Percentiles rank a stretch among this genome's conserved stretches.
These are phyloP conservation scores for Sarcophaga variegata DNA, from an alignment of 2,888 invertebrate species.

Conservation along the genomic window DNA sequence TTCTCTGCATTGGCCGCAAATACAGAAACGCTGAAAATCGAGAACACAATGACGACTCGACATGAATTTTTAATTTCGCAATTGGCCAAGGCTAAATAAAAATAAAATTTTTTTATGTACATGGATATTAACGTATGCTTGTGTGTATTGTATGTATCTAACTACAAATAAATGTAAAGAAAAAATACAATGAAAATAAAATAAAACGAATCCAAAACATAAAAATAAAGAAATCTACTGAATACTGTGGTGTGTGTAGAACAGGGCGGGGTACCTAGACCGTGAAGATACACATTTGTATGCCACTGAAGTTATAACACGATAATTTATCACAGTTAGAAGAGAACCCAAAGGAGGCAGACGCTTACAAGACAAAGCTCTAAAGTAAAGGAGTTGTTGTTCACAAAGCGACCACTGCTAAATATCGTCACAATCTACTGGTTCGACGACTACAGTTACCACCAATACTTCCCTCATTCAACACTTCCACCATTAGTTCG, in stretches of 20 bases:
- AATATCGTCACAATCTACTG: conserved; percentile 27
- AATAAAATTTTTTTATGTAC: background rate
- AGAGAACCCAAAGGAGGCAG: conserved; percentile 35
- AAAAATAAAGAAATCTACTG: conserved; percentile 47
- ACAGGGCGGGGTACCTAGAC: conserved; percentile 44
- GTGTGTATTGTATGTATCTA: background rate
- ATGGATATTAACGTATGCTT: background rate
- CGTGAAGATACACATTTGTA: conserved; percentile 55
- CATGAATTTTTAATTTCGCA: conserved; percentile 69
- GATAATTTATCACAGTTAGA: conserved; percentile 65
- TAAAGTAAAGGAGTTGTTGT: conserved; percentile 14
- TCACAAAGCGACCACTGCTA: conserved; percentile 37
- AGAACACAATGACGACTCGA: conserved; percentile 67
- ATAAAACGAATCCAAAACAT: conserved; percentile 44
- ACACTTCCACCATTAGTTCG: background rate
- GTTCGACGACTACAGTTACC: background rate
- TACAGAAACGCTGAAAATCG: conserved; percentile 66
- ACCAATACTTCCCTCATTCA: background rate
- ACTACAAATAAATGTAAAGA: background rate
- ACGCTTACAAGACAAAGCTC: conserved; percentile 27
- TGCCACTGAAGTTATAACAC: conserved; percentile 61
- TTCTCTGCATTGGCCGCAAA: conserved; percentile 68
- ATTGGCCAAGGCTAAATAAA: conserved; percentile 65
- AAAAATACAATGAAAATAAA: conserved; percentile 45
- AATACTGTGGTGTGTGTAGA: conserved; percentile 17